A percentile compares a stretch with the other conserved stretches of the same genome.
Evolutionary conservation across 2,797 vertebrate species (phyloP).

Genomic region (Lithobates sylvaticus): DNA sequence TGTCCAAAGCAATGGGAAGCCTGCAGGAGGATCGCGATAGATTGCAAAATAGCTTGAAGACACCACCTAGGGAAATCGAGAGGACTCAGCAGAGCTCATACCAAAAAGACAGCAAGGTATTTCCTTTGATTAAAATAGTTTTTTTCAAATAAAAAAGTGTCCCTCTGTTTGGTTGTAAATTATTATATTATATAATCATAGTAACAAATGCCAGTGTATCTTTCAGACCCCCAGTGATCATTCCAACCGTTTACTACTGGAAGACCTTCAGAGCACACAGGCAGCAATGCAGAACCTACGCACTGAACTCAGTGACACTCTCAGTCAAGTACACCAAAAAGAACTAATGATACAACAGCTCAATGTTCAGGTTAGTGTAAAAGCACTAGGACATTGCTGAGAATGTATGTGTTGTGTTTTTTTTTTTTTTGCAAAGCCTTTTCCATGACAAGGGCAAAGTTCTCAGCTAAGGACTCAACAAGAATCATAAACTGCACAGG

Average conservation of each 20-base stretch:
- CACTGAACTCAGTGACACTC: constrained; percentile 72
- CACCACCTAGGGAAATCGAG: constrained; percentile 38
- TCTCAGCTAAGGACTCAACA: no score
- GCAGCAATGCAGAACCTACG: constrained; percentile 72
- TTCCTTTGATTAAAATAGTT: not conserved
- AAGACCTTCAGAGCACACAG: constrained; percentile 64
- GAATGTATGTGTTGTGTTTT: no score
- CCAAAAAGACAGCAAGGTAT: constrained; percentile 23
- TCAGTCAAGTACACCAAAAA: constrained; percentile 81
- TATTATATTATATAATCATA: not conserved
- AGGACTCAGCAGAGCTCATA: constrained; percentile 23
- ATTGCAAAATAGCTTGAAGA: constrained; percentile 70
- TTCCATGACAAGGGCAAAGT: no score
- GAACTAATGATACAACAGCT: constrained; percentile 80
- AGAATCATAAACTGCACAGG: no score
- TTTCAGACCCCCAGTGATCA: constrained; percentile 14
- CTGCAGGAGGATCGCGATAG: constrained; percentile 81
- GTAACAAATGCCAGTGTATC: not conserved
- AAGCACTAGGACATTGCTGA: not conserved
- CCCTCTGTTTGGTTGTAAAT: not conserved
- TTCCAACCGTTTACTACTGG: constrained; percentile 57
- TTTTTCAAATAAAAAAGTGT: not conserved
- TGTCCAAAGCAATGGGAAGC: constrained; percentile 76
- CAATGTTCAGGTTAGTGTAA: constrained; percentile 73
- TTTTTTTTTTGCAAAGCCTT: no score